Evolutionary conservation across 2,797 vertebrate genomes (phyloP).

Genomic region (Halcyon chelicuti): DNA sequence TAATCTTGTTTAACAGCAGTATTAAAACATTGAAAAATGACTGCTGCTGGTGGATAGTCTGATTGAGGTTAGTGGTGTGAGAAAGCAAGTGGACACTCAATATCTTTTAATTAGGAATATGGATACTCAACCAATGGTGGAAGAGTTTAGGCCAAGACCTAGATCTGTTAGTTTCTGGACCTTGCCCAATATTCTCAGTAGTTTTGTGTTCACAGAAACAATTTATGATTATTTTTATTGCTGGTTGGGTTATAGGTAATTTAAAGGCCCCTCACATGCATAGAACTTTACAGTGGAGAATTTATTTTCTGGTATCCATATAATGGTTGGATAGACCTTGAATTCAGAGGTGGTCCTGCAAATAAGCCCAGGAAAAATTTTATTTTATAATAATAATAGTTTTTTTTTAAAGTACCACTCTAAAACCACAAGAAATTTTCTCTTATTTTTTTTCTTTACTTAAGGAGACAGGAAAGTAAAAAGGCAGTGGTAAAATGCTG

Average conservation of each 20-base stretch:
- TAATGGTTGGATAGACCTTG: neutral
- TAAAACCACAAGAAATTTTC: neutral
- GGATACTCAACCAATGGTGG: neutral
- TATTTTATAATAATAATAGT: neutral
- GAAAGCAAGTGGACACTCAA: neutral
- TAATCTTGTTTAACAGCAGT: neutral
- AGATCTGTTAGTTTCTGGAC: neutral
- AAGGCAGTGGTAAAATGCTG: neutral
- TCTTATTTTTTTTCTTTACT: neutral
- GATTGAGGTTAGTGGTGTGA: neutral
- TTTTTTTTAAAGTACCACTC: neutral
- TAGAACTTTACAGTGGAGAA: neutral
- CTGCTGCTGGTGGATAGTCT: neutral
- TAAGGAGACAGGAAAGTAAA: neutral
- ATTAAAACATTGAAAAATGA: neutral
- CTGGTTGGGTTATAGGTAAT: neutral
- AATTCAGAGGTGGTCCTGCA: neutral
- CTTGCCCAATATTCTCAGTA: neutral
- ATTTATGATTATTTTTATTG: neutral
- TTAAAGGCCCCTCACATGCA: neutral
- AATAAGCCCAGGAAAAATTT: neutral
- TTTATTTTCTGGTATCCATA: neutral
- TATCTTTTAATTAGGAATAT: neutral
- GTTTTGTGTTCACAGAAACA: neutral
- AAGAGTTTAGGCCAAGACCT: neutral